Evolutionary conservation across 2,888 invertebrate species (phyloP), one percentile per base, ranked within the genome.

Genomic region (Latrodectus elegans): DNA sequence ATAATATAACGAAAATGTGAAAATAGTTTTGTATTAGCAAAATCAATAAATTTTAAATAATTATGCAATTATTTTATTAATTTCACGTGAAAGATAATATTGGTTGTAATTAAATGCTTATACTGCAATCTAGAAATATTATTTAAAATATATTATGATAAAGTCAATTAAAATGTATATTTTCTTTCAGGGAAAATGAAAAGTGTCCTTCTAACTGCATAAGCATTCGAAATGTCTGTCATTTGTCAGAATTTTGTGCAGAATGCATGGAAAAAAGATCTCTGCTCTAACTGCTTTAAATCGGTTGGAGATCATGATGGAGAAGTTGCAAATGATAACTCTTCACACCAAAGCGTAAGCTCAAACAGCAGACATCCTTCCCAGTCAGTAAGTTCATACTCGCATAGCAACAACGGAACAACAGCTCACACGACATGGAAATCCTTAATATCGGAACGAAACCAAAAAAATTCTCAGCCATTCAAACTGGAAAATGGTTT

Each of bases 261-360:
- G 93, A 97, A 97, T 92, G 96, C 97, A 80, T 97, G 97, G 97
- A 96, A 96, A 92, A 96, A 96, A 92, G 97, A 97, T 92, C 94
- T 97, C 90, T 97, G 97, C 93, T 96, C 97, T 74, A 97, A 97
- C 92, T 97, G 97, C 92, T 97, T 97, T 94, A 96, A 97, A 92
- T 95, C 96, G 17, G 95, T 95, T 91, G 96, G 96, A 91, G 97
- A 97, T 91, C 97, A 97, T 92, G 86, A 87, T 14, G 80, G 71
- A 22, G 64, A 4, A 11, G 49, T 9, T 0, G 12, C 53, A 14
- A 74, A 17, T 68, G 73, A 78, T 71, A 64, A 49, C n/a, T 9
- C 26, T n/a, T 26, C 64, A 2, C 10, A 60, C 60, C 60, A 71
- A 65, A 76, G 22, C 38, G 71, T 71, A 49, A 65, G 22, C 15